phyloP scores from a whole-genome alignment of 2,797 vertebrate species.

The Morus bassanus region DNA sequence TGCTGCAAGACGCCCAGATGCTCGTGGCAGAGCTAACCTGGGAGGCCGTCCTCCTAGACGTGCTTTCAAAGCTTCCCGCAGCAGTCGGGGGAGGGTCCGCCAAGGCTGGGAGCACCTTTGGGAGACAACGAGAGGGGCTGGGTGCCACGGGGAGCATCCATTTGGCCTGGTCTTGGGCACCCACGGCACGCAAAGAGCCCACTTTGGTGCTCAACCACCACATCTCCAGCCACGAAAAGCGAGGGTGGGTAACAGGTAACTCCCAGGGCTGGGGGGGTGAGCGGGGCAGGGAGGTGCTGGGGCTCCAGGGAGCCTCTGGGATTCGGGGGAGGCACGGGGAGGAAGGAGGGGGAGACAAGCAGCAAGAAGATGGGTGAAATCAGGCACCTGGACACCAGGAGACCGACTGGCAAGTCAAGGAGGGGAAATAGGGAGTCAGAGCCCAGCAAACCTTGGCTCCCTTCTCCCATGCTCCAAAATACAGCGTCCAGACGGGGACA shows the following conservation, averaged over 20 bases:
- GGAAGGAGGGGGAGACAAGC: neutral
- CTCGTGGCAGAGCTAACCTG: rapidly evolving
- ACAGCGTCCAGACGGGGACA: rapidly evolving
- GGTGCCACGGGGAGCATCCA: neutral
- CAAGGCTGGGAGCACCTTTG: neutral
- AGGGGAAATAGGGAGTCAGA: neutral
- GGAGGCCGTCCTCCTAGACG: rapidly evolving
- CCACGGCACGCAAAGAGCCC: rapidly evolving
- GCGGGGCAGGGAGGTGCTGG: rapidly evolving
- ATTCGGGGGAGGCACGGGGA: rapidly evolving
- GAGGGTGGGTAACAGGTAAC: neutral
- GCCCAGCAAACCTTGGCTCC: neutral
- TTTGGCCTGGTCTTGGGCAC: neutral
- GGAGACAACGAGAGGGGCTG: neutral
- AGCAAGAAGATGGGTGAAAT: neutral
- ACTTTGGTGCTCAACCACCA: neutral
- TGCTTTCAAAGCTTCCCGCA: neutral
- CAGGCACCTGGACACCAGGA: neutral
- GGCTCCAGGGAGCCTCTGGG: neutral
- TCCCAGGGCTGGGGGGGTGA: neutral
- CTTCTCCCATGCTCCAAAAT: neutral
- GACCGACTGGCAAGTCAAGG: neutral
- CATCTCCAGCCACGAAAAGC: neutral
- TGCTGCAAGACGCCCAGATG: rapidly evolving
- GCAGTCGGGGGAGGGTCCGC: neutral